Evolutionary conservation across 2,888 invertebrate species (phyloP).

Genomic region (Tupiocoris notatus): DNA sequence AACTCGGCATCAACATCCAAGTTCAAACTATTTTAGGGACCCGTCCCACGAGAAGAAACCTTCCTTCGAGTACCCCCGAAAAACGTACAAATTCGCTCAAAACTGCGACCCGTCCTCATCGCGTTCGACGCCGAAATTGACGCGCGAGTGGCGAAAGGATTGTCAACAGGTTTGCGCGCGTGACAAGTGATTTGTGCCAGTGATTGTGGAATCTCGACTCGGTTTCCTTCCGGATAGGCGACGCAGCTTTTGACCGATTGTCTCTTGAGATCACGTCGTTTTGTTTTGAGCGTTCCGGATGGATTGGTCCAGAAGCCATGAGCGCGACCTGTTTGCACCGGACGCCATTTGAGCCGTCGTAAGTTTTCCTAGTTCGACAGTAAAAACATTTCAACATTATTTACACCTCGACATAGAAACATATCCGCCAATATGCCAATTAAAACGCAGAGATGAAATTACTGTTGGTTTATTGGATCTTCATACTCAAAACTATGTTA

Average conservation of each 20-base stretch:
- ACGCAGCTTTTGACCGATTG: background rate
- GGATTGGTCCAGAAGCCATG: constrained; percentile 19
- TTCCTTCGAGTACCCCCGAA: background rate
- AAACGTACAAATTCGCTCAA: background rate
- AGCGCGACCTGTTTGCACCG: constrained; percentile 10
- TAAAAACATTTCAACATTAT: too few relatives aligned
- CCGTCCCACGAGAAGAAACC: background rate
- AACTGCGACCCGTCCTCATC: too few relatives aligned
- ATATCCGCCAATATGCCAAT: too few relatives aligned
- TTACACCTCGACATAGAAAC: too few relatives aligned
- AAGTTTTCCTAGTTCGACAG: too few relatives aligned
- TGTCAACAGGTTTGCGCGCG: background rate
- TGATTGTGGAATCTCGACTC: background rate
- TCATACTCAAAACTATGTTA: too few relatives aligned
- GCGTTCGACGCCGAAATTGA: background rate
- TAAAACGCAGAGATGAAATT: too few relatives aligned
- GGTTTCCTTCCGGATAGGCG: background rate
- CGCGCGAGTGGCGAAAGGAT: background rate
- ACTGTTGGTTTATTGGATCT: too few relatives aligned
- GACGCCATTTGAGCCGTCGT: background rate
- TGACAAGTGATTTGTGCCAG: background rate
- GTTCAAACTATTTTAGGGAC: constrained; percentile 16
- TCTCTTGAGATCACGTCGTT: background rate
- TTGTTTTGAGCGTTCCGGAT: constrained; percentile 40
- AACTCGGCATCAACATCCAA: constrained; percentile 1